Conservation (phyloP, 2,113 vertebrate genomes). For the Deroptyus accipitrinus region DNA sequence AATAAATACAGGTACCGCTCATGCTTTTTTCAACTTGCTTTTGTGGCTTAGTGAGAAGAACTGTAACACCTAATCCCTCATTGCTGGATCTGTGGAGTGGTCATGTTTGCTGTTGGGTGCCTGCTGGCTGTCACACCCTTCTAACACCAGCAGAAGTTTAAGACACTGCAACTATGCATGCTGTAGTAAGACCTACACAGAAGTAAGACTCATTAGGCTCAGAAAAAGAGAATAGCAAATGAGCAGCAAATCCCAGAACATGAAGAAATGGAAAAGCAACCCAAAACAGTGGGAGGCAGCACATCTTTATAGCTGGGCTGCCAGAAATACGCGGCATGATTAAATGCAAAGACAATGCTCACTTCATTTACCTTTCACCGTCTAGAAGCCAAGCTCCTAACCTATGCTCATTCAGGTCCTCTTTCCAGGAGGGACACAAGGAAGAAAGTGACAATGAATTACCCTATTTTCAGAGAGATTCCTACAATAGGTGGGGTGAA, state of each 20-base stretch:
- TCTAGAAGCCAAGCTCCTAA: not conserved
- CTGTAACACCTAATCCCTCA: not conserved
- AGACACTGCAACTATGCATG: fast-evolving
- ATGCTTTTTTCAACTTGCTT: not conserved
- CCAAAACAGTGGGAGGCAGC: not conserved
- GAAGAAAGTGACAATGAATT: not conserved
- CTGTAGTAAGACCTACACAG: not conserved
- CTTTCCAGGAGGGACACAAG: not conserved
- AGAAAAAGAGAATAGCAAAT: not conserved
- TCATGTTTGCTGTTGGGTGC: not conserved
- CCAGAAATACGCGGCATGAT: not conserved
- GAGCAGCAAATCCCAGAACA: not conserved
- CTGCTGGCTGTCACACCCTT: not conserved
- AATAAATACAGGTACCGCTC: not conserved
- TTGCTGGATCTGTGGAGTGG: not conserved
- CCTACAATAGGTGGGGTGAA: not conserved
- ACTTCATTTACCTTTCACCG: not conserved
- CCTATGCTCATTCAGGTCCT: not conserved
- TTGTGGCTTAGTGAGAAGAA: not conserved
- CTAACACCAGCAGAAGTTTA: not conserved
- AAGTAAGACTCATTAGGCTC: not conserved
- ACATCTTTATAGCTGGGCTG: not conserved
- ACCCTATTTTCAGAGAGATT: conserved; percentile 2
- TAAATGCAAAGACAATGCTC: not conserved
- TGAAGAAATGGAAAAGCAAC: not conserved